phyloP scores from a whole-genome alignment of 1,140 invertebrate species.

The Anoplophora glabripennis region DNA sequence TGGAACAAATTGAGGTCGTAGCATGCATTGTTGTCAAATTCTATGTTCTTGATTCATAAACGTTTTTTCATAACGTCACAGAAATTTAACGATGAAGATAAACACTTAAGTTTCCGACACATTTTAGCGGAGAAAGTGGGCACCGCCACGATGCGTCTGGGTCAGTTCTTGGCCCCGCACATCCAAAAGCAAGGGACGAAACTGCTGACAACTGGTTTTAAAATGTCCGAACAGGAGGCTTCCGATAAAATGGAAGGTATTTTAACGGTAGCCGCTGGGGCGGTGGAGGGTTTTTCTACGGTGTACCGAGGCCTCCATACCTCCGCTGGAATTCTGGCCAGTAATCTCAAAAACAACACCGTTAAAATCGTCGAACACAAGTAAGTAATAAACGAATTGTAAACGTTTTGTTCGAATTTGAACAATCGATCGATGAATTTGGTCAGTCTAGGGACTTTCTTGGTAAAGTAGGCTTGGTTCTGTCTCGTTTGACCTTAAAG shows the following conservation, averaged over 20 bases:
- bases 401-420: conserved; percentile 15
- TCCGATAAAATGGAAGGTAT: conserved; percentile 59
- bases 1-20: too few relatives aligned
- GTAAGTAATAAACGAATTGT: conserved; percentile 48
- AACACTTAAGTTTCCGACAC: not conserved
- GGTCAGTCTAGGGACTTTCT: not conserved
- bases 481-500: not conserved
- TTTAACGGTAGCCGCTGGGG: conserved; percentile 65
- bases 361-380: conserved; percentile 68
- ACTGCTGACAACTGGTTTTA: conserved; percentile 56
- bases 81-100: too few relatives aligned
- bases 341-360: conserved; percentile 64
- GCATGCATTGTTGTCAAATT: too few relatives aligned
- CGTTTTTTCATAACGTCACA: too few relatives aligned
- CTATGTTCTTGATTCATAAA: not conserved
- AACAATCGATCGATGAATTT: not conserved
- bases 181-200: conserved; percentile 61
- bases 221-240: conserved; percentile 54
- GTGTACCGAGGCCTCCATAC: conserved; percentile 66
- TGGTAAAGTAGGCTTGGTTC: conserved; percentile 1
- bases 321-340: conserved; percentile 63
- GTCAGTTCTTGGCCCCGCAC: conserved; percentile 63
- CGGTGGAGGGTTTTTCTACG: conserved; percentile 65
- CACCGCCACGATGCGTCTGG: conserved; percentile 60
- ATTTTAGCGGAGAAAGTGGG: conserved; percentile 62